Evolutionary conservation across 2,888 invertebrate genomes (phyloP), one percentile per base, ranked within the genome.

Genomic region (Lasioglossum lativentre): DNA sequence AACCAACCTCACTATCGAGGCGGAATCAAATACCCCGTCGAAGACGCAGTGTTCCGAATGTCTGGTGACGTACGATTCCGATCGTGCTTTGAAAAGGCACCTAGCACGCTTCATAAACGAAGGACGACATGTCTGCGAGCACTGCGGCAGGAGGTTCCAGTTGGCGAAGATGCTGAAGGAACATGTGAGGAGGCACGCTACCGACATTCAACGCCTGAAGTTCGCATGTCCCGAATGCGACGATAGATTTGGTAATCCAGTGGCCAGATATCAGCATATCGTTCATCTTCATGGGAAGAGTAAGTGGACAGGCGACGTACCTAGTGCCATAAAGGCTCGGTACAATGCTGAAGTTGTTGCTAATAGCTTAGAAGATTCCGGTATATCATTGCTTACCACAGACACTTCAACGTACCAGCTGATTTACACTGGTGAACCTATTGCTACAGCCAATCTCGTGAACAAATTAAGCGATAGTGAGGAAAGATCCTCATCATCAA

Each of bases 91-190:
- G 10, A 56, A 19, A 27, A 86, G 63, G 40, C 91, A 91, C 75
- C 59, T 23, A 34, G 56, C 74, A n/a, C 72, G 77, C 6, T 91
- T 81, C 63, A 19, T 75, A 4, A 86, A 92, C 47, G 8, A 40
- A 1, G 92, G 91, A 16, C 68, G 78, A 12, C 74, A 89, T 30
- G 23, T 70, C 14, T 89, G 90, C 42, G 72, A 90, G 6, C 10
- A 84, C n/a, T 91, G 91, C 70, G 82, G 80, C 4, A 76, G 89
- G 42, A 86, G 75, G 77, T 92, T 89, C 47, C 70, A 70, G 14
- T 77, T 63, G 52, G 38, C 63, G 2, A 47, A 34, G 5, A 1
- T 56, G 6, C 59, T 79, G 16, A 71, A 71, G 10, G n/a, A 80
- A 1, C 90, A 92, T 68, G n/a, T 59, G 23, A 10, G 23, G 30